These are phyloP conservation scores for Sphaeramia orbicularis DNA, from an alignment of 2,797 vertebrate species.

Conservation along the genomic window DNA sequence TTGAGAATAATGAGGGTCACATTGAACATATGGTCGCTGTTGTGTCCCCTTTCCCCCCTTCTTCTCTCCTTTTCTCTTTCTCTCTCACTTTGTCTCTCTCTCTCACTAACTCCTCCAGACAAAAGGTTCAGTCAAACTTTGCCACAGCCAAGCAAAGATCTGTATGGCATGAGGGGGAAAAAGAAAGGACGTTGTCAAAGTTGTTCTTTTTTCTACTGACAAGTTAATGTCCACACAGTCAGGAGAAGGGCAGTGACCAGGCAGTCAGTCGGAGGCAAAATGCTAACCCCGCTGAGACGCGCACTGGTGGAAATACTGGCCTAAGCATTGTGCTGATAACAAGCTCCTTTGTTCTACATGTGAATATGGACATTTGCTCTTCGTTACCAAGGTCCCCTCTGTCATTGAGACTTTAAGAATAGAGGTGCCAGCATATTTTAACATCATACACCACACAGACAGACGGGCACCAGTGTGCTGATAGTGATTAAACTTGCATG, in stretches of 20 bases:
- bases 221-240: constrained; percentile 73
- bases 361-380: constrained; percentile 71
- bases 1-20: constrained; percentile 93
- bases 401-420: constrained; percentile 77
- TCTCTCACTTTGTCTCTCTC: constrained; percentile 49
- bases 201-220: constrained; percentile 68
- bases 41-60: constrained; percentile 84
- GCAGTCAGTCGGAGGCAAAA: constrained; percentile 67
- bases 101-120: constrained; percentile 69
- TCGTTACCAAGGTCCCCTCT: constrained; percentile 74
- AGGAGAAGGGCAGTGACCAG: constrained; percentile 76
- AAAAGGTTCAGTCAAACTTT: constrained; percentile 86
- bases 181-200: constrained; percentile 75
- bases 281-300: constrained; percentile 71
- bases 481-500: constrained; percentile 69
- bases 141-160: constrained; percentile 74
- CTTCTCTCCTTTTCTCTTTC: constrained; percentile 72
- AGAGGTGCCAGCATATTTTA: constrained; percentile 76
- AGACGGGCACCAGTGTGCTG: constrained; percentile 65
- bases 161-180: constrained; percentile 48
- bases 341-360: constrained; percentile 74
- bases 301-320: constrained; percentile 60
- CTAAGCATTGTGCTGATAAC: constrained; percentile 79
- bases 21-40: constrained; percentile 92
- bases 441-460: constrained; percentile 58